Conservation (phyloP, 2,797 vertebrate species). For the Scomberomorus guttatus region DNA sequence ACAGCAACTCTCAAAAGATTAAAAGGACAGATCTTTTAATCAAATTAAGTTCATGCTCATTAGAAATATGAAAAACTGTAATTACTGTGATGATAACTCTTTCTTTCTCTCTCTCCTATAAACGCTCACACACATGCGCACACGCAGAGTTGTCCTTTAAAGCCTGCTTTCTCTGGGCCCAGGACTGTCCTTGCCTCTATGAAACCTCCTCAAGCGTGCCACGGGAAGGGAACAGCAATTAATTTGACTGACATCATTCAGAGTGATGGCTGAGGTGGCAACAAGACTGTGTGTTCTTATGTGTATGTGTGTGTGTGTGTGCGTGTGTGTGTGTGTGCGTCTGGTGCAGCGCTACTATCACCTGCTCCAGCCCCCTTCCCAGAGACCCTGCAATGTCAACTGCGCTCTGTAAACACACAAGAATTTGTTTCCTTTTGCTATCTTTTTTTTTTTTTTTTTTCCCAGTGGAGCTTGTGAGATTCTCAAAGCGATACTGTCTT, state of each 20-base stretch:
- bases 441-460: not conserved
- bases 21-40: conserved; percentile 10
- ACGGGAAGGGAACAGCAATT: conserved; percentile 80
- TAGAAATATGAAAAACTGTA: conserved; percentile 44
- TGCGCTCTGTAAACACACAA: conserved; percentile 33
- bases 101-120: not conserved
- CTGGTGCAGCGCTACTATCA: conserved; percentile 34
- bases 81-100: conserved; percentile 24
- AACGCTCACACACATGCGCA: conserved; percentile 24
- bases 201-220: conserved; percentile 80
- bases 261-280: conserved; percentile 77
- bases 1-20: conserved; percentile 19
- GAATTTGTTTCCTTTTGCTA: conserved; percentile 1
- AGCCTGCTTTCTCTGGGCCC: conserved; percentile 59
- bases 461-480: conserved; percentile 32
- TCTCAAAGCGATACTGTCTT: conserved; percentile 64
- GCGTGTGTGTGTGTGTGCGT: conserved; percentile 12
- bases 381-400: conserved; percentile 56
- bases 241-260: conserved; percentile 84
- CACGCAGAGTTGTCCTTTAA: conserved; percentile 61
- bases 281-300: conserved; percentile 48
- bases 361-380: conserved; percentile 58
- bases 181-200: conserved; percentile 78
- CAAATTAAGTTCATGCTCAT: conserved; percentile 36
- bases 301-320: conserved; percentile 12